Percentiles rank a stretch among this genome's conserved stretches.
Conservation (phyloP, 1,140 invertebrate genomes). For the Nephila pilipes region DNA sequence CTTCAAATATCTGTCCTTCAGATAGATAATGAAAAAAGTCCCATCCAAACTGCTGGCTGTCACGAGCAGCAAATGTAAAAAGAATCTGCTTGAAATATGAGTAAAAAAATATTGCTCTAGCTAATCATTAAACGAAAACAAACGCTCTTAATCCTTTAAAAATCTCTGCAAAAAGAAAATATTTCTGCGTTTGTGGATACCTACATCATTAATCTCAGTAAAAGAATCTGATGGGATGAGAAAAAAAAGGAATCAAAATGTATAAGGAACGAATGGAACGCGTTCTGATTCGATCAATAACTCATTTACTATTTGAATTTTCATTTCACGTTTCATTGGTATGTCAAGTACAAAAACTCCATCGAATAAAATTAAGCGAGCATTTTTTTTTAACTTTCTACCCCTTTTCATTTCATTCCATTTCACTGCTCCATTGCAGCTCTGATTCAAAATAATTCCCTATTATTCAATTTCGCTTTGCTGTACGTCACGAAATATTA, state of each 20-base stretch:
- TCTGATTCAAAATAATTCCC: conserved; percentile 39
- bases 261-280: conserved; percentile 6
- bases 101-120: conserved; percentile 14
- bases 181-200: not conserved
- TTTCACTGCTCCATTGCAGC: conserved; percentile 8
- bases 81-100: not conserved
- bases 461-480: conserved; percentile 42
- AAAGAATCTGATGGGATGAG: not conserved
- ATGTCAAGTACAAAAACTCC: conserved; percentile 20
- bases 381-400: not conserved
- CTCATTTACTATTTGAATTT: conserved; percentile 66
- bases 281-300: conserved; percentile 35
- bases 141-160: conserved; percentile 46
- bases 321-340: conserved; percentile 63
- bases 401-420: not conserved
- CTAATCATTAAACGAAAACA: conserved; percentile 45
- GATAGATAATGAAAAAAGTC: conserved; percentile 6
- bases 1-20: not conserved
- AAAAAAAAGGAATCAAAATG: conserved; percentile 45
- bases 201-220: conserved; percentile 42
- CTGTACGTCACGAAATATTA: conserved; percentile 5
- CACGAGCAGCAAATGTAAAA: not conserved
- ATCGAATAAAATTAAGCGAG: not conserved
- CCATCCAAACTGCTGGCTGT: conserved; percentile 16
- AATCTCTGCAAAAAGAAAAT: not conserved